Evolutionary conservation across 2,113 vertebrate species (phyloP).

Genomic region (Phodopus roborovskii): DNA sequence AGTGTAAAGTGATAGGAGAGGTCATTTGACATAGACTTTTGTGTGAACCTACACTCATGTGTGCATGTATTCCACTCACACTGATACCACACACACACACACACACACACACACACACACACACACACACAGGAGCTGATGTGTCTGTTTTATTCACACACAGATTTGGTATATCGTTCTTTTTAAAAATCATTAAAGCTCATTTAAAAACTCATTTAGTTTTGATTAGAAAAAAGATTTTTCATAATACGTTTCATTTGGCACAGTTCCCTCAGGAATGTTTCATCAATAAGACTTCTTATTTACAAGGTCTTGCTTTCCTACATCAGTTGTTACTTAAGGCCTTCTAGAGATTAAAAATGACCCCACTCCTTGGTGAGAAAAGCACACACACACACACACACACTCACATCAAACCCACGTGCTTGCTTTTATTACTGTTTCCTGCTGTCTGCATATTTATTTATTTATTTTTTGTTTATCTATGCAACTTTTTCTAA

Average conservation of each 20-base stretch:
- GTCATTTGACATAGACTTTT: too few relatives aligned
- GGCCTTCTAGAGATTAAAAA: not conserved
- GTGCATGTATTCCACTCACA: not conserved
- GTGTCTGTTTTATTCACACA: not conserved
- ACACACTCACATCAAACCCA: not conserved
- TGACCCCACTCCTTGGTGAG: not conserved
- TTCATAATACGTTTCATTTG: not conserved
- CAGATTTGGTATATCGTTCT: not conserved
- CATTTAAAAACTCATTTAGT: not conserved
- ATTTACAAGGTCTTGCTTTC: not conserved
- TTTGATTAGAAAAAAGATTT: not conserved
- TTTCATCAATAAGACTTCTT: not conserved
- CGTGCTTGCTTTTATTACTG: not conserved
- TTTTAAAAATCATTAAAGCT: not conserved
- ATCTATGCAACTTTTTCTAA: not conserved
- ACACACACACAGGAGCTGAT: not conserved
- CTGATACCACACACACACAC: too few relatives aligned
- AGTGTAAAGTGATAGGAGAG: not conserved
- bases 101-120: not conserved
- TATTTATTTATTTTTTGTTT: not conserved
- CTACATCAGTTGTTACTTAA: not conserved
- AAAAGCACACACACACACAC: not conserved
- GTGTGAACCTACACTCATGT: too few relatives aligned
- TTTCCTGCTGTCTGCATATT: too few relatives aligned
- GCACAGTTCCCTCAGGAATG: not conserved